Base-by-base conservation (phyloP, 2,888 invertebrate species). In the Harpagoxenus sublaevis region DNA sequence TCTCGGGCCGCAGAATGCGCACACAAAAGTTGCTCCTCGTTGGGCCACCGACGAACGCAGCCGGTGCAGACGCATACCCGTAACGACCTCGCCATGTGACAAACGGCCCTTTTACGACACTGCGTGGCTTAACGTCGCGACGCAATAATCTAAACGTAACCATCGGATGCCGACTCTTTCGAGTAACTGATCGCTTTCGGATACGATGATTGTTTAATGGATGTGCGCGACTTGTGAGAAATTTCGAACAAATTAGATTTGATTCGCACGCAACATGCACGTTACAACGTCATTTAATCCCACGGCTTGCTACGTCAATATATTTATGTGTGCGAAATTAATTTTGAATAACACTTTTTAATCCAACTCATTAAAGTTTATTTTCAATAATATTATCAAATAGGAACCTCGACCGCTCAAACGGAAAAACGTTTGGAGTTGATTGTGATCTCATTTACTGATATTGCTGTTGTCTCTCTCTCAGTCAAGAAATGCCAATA, bases 1-100 rank as follows among this genome's bases (percentile, higher is more conserved):
- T 85, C 84, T 88, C 86, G 75, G 83, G 81, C 88, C 88, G 86
- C 88, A 84, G 87, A 89, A 85, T 89, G 84, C 84, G 63, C 85
- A 70, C 81, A 90, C 88, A 82, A 88, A 84, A 88, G 74, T 87
- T 86, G 57, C 65, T 79, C 62, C 28, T 66, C 39, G 73, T 84
- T 82, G 68, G 66, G 81, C 48, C 60, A n/a, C 39, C 51, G 39
- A 66, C 70, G 68, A 35, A 31, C 45, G 55, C 68, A 66, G 63
- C 60, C 73, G 83, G 57, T 74, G 75, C 53, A 75, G 77, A 28
- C 31, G 63, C 85, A 77, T 79, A 70, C 79, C 74, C 79, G 77
- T 84, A 85, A 88, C 88, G 84, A 88, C 89, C 85, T 90, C 79
- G 79, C 70, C 74, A 42, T 83, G 65, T 78, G 89, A 89, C 90